Evolutionary conservation across 1,140 invertebrate genomes (phyloP).

Genomic region (Orchestia grillus): DNA sequence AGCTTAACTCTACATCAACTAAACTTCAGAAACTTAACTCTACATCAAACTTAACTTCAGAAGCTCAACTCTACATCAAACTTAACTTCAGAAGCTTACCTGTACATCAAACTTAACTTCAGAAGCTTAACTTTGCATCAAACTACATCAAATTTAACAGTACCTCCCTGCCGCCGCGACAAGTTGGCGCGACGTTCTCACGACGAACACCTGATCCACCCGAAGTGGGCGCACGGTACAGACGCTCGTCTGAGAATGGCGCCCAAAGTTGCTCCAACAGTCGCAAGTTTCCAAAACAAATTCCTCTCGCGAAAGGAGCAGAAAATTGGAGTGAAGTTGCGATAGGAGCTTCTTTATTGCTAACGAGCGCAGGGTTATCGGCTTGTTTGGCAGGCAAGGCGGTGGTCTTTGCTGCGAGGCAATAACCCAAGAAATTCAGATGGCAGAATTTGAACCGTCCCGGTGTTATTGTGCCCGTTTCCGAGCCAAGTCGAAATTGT

Average conservation of each 20-base stretch:
- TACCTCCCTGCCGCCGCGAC: not conserved
- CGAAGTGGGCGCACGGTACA: not conserved
- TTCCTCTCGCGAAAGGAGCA: conserved; percentile 50
- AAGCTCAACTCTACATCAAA: too few relatives aligned
- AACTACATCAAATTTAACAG: not conserved
- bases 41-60: too few relatives aligned
- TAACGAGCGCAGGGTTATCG: conserved; percentile 53
- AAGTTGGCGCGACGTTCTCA: not conserved
- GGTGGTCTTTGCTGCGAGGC: not conserved
- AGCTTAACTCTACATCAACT: too few relatives aligned
- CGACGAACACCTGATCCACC: not conserved
- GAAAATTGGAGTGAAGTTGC: conserved; percentile 46
- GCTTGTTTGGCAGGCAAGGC: conserved; percentile 30
- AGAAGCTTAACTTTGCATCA: too few relatives aligned
- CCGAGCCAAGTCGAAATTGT: not conserved
- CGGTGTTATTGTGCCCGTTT: not conserved
- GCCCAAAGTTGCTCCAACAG: not conserved
- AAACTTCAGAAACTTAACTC: too few relatives aligned
- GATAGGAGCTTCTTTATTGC: conserved; percentile 52
- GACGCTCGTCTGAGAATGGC: not conserved
- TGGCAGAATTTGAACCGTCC: conserved; percentile 11
- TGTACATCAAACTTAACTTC: too few relatives aligned
- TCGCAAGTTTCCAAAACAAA: conserved; percentile 47
- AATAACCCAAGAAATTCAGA: conserved; percentile 47
- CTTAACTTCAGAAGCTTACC: too few relatives aligned